A percentile compares a stretch with the other conserved stretches of the same genome.
Evolutionary conservation across 2,113 vertebrate species (phyloP).

Genomic region (Micronycteris hirsuta): DNA sequence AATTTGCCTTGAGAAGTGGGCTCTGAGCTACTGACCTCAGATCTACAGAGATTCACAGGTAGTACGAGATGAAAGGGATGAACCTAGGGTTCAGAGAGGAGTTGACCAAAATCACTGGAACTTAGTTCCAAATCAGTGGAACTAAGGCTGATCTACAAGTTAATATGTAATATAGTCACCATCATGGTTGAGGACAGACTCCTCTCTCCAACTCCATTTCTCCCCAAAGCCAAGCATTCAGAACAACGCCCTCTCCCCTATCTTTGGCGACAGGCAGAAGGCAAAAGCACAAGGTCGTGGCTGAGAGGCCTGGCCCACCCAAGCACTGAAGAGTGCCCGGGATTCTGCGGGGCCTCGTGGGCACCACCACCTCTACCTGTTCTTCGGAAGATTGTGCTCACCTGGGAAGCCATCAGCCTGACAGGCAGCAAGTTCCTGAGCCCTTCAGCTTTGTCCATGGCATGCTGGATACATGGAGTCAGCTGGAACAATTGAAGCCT

Average conservation of each 20-base stretch:
- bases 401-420: slow-evolving; percentile 79
- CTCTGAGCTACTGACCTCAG: not conserved
- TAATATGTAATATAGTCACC: rapidly evolving
- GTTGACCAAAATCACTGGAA: not conserved
- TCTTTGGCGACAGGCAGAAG: not conserved
- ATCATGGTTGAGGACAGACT: not conserved
- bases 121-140: too few relatives aligned
- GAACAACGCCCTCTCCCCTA: not conserved
- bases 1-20: not conserved
- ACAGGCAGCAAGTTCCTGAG: slow-evolving; percentile 75
- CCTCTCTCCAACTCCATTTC: not conserved
- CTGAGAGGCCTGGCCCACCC: not conserved
- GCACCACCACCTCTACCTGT: not conserved
- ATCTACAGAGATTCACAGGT: not conserved
- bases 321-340: not conserved
- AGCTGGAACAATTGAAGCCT: slow-evolving; percentile 81
- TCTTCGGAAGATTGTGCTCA: not conserved
- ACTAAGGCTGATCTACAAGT: not conserved
- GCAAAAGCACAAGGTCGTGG: not conserved
- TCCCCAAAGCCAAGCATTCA: not conserved
- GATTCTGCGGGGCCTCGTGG: not conserved
- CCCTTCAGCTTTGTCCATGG: slow-evolving; percentile 88
- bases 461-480: slow-evolving; percentile 82
- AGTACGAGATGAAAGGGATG: too few relatives aligned
- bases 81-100: not conserved